A percentile compares a stretch with the other conserved stretches of the same genome.
These are phyloP conservation scores for Poicephalus meyeri DNA, from an alignment of 2,113 vertebrate genomes.

Conservation along the genomic window DNA sequence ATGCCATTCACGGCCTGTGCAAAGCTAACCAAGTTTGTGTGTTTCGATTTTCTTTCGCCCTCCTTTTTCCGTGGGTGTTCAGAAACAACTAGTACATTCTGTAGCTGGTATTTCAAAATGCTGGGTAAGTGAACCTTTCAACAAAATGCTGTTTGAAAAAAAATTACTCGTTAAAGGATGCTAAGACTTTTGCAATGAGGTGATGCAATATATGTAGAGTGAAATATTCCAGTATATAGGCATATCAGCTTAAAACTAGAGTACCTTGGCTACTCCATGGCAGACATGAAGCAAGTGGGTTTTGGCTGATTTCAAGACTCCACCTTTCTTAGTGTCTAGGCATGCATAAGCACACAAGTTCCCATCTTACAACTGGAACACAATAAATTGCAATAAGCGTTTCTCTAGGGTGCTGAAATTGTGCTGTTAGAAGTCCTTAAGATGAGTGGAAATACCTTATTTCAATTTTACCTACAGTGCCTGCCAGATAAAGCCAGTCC, in stretches of 20 bases:
- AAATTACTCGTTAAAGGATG: neutral
- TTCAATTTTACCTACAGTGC: neutral
- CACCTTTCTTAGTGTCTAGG: neutral
- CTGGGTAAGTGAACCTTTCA: neutral
- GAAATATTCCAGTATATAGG: neutral
- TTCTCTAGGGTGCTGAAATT: neutral
- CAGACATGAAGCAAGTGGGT: neutral
- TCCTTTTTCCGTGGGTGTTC: neutral
- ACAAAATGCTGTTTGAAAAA: neutral
- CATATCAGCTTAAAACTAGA: neutral
- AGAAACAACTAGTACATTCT: neutral
- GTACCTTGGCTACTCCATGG: neutral
- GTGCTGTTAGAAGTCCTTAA: neutral
- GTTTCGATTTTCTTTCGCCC: neutral
- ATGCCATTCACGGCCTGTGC: neutral
- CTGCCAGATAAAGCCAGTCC: neutral
- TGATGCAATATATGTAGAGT: neutral
- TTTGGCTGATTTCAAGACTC: neutral
- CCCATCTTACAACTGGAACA: neutral
- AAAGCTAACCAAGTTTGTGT: neutral
- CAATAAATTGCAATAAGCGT: neutral
- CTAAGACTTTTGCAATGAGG: neutral
- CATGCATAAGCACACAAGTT: neutral
- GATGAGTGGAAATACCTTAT: neutral
- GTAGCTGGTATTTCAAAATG: neutral